Conservation (phyloP, 1,140 invertebrate species). For the Epicauta chinensis region DNA sequence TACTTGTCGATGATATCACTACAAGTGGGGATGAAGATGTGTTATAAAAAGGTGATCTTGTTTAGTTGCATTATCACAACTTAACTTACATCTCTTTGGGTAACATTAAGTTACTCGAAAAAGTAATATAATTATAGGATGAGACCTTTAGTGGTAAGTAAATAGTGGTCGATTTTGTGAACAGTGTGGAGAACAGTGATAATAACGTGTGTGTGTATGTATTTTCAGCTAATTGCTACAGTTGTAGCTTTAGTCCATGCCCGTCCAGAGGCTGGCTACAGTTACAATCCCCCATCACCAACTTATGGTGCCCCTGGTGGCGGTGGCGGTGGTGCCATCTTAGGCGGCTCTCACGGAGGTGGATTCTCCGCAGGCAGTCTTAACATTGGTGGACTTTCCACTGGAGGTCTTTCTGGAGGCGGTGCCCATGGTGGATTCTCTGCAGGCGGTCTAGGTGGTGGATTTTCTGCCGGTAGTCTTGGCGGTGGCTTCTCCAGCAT, state of each 20-base stretch:
- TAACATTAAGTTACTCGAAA: constrained; percentile 31
- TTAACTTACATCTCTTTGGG: constrained; percentile 14
- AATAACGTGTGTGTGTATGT: neutral
- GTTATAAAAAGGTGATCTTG: constrained; percentile 26
- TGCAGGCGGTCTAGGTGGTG: neutral
- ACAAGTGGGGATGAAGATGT: constrained; percentile 22
- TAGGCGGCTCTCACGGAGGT: neutral
- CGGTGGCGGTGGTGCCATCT: too few relatives aligned
- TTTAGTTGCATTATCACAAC: too few relatives aligned
- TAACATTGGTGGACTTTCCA: neutral
- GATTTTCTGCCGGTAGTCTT: neutral
- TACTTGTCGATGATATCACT: neutral
- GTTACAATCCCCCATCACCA: constrained; percentile 34
- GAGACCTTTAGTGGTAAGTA: constrained; percentile 34
- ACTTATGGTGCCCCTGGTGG: too few relatives aligned
- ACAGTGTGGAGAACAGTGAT: neutral
- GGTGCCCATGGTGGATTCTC: neutral
- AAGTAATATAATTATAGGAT: constrained; percentile 7
- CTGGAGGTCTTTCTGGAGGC: neutral
- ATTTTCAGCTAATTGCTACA: constrained; percentile 21
- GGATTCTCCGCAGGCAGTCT: constrained; percentile 17
- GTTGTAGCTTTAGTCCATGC: constrained; percentile 22
- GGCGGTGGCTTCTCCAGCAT: neutral
- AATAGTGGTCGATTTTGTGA: constrained; percentile 11
- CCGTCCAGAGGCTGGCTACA: constrained; percentile 19